A percentile compares a stretch with the other conserved stretches of the same genome.
Conservation (phyloP, 2,888 invertebrate species). For the Capitulum mitella region DNA sequence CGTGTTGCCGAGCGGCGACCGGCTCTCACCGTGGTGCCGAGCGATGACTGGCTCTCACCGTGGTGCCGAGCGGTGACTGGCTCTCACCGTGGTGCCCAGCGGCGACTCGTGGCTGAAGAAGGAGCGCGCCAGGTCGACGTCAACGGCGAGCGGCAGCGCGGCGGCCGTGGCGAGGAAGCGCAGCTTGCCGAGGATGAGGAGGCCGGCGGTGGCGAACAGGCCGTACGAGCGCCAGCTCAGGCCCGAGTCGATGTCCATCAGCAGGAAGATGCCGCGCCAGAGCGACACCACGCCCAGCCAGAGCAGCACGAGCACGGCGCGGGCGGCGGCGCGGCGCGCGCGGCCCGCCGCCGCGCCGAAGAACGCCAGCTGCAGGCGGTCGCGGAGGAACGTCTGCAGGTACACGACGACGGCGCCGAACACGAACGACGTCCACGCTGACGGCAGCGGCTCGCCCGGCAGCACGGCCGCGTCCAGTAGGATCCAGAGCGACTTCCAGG, state of each 20-base stretch:
- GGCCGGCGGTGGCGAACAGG: not conserved
- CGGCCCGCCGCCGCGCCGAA: not conserved
- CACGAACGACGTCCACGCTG: not conserved
- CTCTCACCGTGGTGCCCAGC: not conserved
- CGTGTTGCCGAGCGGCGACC: too few relatives aligned
- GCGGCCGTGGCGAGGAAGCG: not conserved
- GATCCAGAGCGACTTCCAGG: constrained; percentile 7
- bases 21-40: not conserved
- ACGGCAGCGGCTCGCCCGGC: not conserved
- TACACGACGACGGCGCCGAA: not conserved
- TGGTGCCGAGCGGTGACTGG: not conserved
- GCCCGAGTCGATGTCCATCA: constrained; percentile 16
- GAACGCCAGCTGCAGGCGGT: not conserved
- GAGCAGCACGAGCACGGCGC: not conserved
- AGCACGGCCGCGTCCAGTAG: constrained; percentile 11
- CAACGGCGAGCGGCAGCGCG: not conserved
- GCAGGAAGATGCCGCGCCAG: constrained; percentile 15
- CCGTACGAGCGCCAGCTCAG: not conserved
- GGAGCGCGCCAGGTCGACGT: not conserved
- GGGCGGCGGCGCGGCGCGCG: not conserved
- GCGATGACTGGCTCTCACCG: constrained; percentile 8
- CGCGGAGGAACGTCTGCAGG: not conserved
- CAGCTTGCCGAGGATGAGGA: not conserved
- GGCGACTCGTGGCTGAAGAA: constrained; percentile 5
- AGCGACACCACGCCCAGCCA: not conserved